Evolutionary conservation across 2,888 invertebrate genomes (phyloP).

Genomic region (Anorthoa munda): DNA sequence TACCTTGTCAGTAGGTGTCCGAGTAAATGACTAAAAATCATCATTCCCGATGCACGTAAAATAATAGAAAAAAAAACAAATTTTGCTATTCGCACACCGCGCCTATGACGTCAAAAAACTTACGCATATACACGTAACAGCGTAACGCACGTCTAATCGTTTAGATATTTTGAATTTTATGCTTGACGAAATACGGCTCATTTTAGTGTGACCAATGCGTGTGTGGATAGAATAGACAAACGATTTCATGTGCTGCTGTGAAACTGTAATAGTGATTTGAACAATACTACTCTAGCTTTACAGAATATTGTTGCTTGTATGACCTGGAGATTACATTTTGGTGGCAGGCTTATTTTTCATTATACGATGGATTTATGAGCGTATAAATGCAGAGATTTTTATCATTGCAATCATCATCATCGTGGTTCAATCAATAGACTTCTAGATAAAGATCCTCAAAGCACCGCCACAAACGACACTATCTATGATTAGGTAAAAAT

Average conservation of each 20-base stretch:
- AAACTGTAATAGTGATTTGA: conserved; percentile 41
- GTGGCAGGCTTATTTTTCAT: background rate
- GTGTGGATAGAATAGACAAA: conserved; percentile 30
- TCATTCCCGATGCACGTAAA: conserved; percentile 16
- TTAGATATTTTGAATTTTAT: conserved; percentile 11
- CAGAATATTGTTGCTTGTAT: conserved; percentile 38
- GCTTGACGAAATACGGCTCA: fast-evolving
- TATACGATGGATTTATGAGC: background rate
- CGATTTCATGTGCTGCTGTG: conserved; percentile 32
- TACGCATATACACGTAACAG: background rate
- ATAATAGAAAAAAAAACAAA: conserved; percentile 46
- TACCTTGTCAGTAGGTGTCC: conserved; percentile 1
- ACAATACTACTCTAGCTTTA: conserved; percentile 16
- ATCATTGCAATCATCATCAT: too few species aligned
- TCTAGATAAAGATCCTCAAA: background rate
- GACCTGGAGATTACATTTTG: background rate
- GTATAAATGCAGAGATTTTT: background rate
- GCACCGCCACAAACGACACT: too few species aligned
- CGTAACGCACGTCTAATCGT: background rate
- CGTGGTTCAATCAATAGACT: too few species aligned
- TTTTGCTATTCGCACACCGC: conserved; percentile 48
- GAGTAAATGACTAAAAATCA: conserved; percentile 32
- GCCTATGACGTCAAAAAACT: conserved; percentile 43
- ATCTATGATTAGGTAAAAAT: too few species aligned
- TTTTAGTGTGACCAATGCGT: background rate